phyloP scores from a whole-genome alignment of 2,888 invertebrate genomes.

The Ernsta delagoae region DNA sequence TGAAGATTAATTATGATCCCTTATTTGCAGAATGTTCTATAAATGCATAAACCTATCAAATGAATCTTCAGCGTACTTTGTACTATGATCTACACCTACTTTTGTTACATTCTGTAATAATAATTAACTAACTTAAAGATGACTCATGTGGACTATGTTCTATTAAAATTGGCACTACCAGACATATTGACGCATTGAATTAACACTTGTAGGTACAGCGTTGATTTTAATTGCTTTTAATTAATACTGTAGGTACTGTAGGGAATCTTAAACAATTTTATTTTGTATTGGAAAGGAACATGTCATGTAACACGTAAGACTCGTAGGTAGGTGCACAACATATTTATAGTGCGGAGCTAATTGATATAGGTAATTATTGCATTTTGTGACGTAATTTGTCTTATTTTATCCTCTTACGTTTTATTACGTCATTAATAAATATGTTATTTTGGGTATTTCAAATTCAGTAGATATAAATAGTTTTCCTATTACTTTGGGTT shows the following conservation, averaged over 20 bases:
- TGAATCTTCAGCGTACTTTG: slow-evolving; percentile 10
- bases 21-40: slow-evolving; percentile 19
- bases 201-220: background rate
- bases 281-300: background rate
- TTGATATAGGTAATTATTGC: slow-evolving; percentile 15
- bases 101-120: slow-evolving; percentile 11
- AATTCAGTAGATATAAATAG: background rate
- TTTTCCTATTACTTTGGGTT: too few species aligned
- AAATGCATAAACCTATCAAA: background rate
- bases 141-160: slow-evolving; percentile 32
- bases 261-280: slow-evolving; percentile 12
- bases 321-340: background rate
- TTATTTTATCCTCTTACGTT: background rate
- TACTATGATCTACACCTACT: slow-evolving; percentile 1
- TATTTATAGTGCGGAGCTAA: slow-evolving; percentile 2
- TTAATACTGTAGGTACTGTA: slow-evolving; percentile 3
- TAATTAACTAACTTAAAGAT: background rate
- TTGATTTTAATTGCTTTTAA: slow-evolving; percentile 22
- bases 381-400: slow-evolving; percentile 5
- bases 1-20: slow-evolving; percentile 13
- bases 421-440: background rate
- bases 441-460: background rate
- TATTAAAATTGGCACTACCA: slow-evolving; percentile 20
- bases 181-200: slow-evolving; percentile 32
- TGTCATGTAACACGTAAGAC: too few species aligned